These are phyloP conservation scores for Eristalis pertinax DNA, from an alignment of 2,888 invertebrate species.

Conservation along the genomic window DNA sequence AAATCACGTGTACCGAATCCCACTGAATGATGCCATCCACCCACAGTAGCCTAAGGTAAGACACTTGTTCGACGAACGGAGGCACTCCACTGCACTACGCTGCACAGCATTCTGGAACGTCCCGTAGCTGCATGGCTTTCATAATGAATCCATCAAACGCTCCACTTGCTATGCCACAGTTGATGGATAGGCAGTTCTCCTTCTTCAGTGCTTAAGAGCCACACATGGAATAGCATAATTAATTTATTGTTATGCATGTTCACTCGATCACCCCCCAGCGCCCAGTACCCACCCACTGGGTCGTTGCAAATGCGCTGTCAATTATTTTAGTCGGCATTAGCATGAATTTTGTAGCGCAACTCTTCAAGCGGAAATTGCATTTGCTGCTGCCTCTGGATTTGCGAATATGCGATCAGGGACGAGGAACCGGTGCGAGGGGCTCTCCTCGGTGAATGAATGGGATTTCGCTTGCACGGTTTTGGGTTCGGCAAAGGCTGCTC, in stretches of 20 bases:
- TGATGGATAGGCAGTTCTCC: conserved; percentile 67
- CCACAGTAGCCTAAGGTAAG: conserved; percentile 48
- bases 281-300: neutral
- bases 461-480: conserved; percentile 45
- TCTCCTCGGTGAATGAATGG: conserved; percentile 53
- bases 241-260: conserved; percentile 65
- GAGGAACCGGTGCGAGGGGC: neutral
- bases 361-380: conserved; percentile 70
- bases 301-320: conserved; percentile 65
- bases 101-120: conserved; percentile 42
- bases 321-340: conserved; percentile 65
- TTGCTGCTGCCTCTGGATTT: conserved; percentile 45
- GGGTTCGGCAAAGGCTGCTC: conserved; percentile 52
- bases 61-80: conserved; percentile 43
- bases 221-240: conserved; percentile 69
- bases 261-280: neutral
- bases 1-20: conserved; percentile 66
- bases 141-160: conserved; percentile 71
- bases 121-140: conserved; percentile 48
- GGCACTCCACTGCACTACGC: neutral
- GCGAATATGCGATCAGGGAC: neutral
- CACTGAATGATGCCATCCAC: conserved; percentile 26
- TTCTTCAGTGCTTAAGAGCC: conserved; percentile 65
- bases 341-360: conserved; percentile 66
- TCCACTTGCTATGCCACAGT: conserved; percentile 56